Percentiles rank a stretch among this genome's conserved stretches.
Evolutionary conservation across 2,888 invertebrate genomes (phyloP).

Genomic region (Nipponacmea schrenckii): DNA sequence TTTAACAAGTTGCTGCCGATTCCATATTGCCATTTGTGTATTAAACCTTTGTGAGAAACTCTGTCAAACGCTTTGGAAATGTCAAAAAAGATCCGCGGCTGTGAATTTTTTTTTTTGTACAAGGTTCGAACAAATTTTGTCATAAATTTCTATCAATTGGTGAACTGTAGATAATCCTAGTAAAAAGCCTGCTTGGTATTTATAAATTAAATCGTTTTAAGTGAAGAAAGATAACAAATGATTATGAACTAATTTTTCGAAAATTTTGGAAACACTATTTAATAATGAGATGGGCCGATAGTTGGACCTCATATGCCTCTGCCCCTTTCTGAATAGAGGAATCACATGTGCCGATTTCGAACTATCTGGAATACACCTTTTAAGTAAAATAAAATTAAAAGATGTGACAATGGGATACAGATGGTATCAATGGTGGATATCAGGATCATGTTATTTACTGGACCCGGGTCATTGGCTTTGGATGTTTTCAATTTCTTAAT

Average conservation of each 20-base stretch:
- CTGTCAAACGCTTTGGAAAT: constrained; percentile 26
- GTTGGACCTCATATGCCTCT: constrained; percentile 27
- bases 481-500: neutral
- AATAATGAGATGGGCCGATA: constrained; percentile 37
- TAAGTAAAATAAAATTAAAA: too few species aligned
- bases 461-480: neutral
- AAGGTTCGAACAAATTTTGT: constrained; percentile 25
- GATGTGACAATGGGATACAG: too few species aligned
- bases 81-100: constrained; percentile 33
- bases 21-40: constrained; percentile 15
- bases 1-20: constrained; percentile 1
- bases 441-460: neutral
- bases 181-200: constrained; percentile 35
- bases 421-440: too few species aligned
- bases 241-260: constrained; percentile 35
- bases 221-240: constrained; percentile 26
- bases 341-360: constrained; percentile 33
- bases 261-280: constrained; percentile 26
- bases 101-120: constrained; percentile 28
- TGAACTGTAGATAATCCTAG: constrained; percentile 32
- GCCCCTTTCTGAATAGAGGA: constrained; percentile 36
- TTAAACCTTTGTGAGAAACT: neutral
- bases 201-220: constrained; percentile 29
- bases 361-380: constrained; percentile 24
- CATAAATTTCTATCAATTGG: constrained; percentile 31